Evolutionary conservation across 2,888 invertebrate genomes (phyloP).

Genomic region (Ophion obscuratus): DNA sequence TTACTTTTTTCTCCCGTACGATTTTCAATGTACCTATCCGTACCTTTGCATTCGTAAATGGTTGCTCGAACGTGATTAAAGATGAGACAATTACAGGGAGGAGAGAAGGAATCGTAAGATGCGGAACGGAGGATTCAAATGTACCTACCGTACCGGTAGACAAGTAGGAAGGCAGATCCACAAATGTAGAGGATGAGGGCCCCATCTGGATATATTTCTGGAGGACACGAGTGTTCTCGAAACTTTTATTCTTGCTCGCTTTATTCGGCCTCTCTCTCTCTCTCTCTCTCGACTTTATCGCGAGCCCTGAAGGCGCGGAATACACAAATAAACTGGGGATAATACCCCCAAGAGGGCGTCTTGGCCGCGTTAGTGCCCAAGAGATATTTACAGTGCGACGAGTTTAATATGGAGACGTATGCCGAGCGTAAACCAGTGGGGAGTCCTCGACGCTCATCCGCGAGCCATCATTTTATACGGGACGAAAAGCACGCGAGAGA

Average conservation of each 20-base stretch:
- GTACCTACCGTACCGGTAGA: slow-evolving; percentile 13
- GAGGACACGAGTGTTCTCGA: slow-evolving; percentile 55
- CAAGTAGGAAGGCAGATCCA: slow-evolving; percentile 44
- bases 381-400: slow-evolving; percentile 77
- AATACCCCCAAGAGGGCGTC: slow-evolving; percentile 69
- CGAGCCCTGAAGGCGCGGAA: not conserved
- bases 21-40: too few relatives aligned
- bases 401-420: slow-evolving; percentile 77
- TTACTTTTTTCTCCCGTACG: too few relatives aligned
- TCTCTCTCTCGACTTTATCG: too few relatives aligned
- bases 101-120: not conserved
- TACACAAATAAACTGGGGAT: slow-evolving; percentile 62
- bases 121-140: slow-evolving; percentile 5
- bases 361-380: slow-evolving; percentile 66
- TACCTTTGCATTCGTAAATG: too few relatives aligned
- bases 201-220: slow-evolving; percentile 48
- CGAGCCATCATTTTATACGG: slow-evolving; percentile 67
- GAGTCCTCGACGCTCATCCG: slow-evolving; percentile 77
- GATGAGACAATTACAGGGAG: slow-evolving; percentile 24
- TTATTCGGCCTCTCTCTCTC: slow-evolving; percentile 15
- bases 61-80: not conserved
- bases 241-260: slow-evolving; percentile 56
- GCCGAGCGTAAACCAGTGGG: slow-evolving; percentile 81
- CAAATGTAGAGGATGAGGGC: slow-evolving; percentile 37
- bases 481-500: slow-evolving; percentile 48